Conservation (phyloP, 2,888 invertebrate species). For the Oasisia sp. region DNA sequence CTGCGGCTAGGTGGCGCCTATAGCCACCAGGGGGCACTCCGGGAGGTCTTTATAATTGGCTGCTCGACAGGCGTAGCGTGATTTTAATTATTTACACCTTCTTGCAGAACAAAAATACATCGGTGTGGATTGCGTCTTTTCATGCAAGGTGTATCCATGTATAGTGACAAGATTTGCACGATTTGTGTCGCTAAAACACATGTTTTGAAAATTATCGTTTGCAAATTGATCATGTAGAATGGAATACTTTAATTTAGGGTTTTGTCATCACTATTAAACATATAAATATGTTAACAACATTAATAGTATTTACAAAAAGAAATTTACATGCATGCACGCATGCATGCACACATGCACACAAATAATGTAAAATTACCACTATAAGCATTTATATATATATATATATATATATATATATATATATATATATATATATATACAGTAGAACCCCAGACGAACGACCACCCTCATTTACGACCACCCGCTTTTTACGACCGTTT, state of each 20-base stretch:
- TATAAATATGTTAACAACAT: too few species aligned
- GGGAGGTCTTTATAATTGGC: conserved; percentile 13
- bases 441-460: too few species aligned
- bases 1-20: not conserved
- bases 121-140: not conserved
- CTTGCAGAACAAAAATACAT: not conserved
- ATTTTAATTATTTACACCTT: conserved; percentile 3
- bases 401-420: too few species aligned
- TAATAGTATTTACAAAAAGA: too few species aligned
- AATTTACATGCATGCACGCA: too few species aligned
- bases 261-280: too few species aligned
- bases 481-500: too few species aligned
- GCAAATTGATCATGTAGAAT: not conserved
- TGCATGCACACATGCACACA: too few species aligned
- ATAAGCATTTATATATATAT: too few species aligned
- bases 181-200: not conserved
- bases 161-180: not conserved
- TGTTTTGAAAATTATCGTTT: not conserved
- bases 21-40: not conserved
- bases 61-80: not conserved
- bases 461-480: too few species aligned
- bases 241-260: not conserved
- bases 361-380: too few species aligned
- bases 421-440: too few species aligned
- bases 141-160: not conserved